phyloP scores from a whole-genome alignment of 2,888 invertebrate species.

The Crioceris asparagi region DNA sequence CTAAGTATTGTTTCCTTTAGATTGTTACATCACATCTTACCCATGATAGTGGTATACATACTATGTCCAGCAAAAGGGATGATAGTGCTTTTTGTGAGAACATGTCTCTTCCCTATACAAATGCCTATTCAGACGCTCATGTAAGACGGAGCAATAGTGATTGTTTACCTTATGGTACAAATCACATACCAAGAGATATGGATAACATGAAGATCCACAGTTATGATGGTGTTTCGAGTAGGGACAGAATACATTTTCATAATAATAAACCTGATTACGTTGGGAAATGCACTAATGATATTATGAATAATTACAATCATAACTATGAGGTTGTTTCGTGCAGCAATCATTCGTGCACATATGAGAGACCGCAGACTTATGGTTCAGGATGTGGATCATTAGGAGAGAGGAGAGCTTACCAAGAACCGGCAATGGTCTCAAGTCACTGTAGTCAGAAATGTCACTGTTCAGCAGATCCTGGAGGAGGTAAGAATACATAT shows the following conservation, averaged over 20 bases:
- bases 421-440: constrained; percentile 16
- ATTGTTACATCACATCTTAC: constrained; percentile 34
- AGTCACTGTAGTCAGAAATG: constrained; percentile 28
- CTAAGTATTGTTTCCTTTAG: no score
- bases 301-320: no score
- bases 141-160: constrained; percentile 28
- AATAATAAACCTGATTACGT: no score
- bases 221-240: constrained; percentile 10
- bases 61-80: constrained; percentile 39
- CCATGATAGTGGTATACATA: constrained; percentile 45
- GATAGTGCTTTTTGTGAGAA: constrained; percentile 34
- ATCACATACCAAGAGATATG: constrained; percentile 21
- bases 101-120: constrained; percentile 18
- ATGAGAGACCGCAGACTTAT: no score
- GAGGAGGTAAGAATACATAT: constrained; percentile 22
- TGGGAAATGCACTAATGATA: no score
- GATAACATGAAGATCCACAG: constrained; percentile 21
- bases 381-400: constrained; percentile 13
- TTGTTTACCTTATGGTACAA: constrained; percentile 23
- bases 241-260: no score
- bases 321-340: no score
- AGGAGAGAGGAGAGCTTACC: constrained; percentile 18
- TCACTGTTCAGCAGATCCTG: constrained; percentile 30
- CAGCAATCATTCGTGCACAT: no score
- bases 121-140: constrained; percentile 10